Conservation (phyloP, 2,113 vertebrate species). For the Falcunculus frontatus region DNA sequence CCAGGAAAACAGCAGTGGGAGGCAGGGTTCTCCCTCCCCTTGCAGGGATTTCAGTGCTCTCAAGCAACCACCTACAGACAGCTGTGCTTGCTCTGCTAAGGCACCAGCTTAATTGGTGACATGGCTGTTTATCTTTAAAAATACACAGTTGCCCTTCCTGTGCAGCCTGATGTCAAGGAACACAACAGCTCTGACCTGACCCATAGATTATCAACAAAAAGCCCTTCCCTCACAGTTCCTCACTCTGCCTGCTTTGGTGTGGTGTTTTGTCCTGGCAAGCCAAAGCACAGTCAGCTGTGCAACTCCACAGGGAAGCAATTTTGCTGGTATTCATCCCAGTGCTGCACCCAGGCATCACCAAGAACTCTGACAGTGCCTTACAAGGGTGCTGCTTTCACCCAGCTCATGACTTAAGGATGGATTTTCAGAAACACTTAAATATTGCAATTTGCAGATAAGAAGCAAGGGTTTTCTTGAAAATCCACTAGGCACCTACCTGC, state of each 20-base stretch:
- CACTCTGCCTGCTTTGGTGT: neutral
- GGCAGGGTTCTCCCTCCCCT: neutral
- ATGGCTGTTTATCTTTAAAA: neutral
- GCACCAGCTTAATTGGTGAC: neutral
- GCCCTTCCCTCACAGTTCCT: neutral
- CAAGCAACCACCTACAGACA: neutral
- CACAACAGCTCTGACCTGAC: neutral
- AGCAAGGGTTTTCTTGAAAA: neutral
- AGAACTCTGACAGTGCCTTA: neutral
- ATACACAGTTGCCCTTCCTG: neutral
- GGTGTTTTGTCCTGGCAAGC: neutral
- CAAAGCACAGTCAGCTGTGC: neutral
- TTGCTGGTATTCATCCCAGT: neutral
- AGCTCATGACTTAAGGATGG: accelerated
- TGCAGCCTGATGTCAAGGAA: neutral
- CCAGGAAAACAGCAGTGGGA: neutral
- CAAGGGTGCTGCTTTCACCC: neutral
- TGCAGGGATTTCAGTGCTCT: neutral
- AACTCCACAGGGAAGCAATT: neutral
- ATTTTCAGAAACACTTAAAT: neutral
- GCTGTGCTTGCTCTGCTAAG: neutral
- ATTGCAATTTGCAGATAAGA: neutral
- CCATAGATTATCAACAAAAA: neutral
- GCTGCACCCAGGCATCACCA: neutral
- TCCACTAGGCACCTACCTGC: neutral